A percentile compares a stretch with the other conserved stretches of the same genome.
phyloP scores from a whole-genome alignment of 2,113 vertebrate species.

The Polyodon spathula region DNA sequence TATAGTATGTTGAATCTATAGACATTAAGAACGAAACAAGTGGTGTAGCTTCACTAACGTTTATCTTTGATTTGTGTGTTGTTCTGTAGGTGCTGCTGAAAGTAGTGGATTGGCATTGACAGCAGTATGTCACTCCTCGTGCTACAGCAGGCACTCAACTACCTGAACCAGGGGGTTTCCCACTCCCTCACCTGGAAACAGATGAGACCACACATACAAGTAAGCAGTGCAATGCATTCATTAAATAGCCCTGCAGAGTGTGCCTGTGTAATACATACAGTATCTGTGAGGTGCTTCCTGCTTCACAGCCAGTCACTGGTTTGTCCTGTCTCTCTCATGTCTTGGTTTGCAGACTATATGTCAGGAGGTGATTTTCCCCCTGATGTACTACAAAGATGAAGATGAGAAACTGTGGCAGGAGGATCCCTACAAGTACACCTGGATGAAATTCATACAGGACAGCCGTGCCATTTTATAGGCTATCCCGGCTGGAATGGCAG shows the following conservation, averaged over 20 bases:
- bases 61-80: conserved; percentile 2
- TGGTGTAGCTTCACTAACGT: neutral
- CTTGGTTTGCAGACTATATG: conserved; percentile 62
- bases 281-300: neutral
- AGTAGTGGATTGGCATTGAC: conserved; percentile 82
- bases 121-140: conserved; percentile 83
- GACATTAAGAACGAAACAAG: no score
- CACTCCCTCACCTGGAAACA: conserved; percentile 93
- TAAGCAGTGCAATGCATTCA: conserved; percentile 29
- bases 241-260: neutral
- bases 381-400: conserved; percentile 97
- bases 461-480: neutral
- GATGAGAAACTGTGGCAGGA: conserved; percentile 96
- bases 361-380: conserved; percentile 89
- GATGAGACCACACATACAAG: conserved; percentile 93
- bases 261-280: neutral
- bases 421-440: conserved; percentile 89
- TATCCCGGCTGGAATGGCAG: no score
- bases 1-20: no score
- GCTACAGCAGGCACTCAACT: conserved; percentile 83
- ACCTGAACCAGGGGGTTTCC: conserved; percentile 77
- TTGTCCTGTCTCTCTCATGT: conserved; percentile 13
- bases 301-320: neutral
- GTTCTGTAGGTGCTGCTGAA: conserved; percentile 76
- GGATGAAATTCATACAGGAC: conserved; percentile 90